Percentiles rank a stretch among this genome's conserved stretches.
Evolutionary conservation across 2,888 invertebrate species (phyloP).

Genomic region (Parascotia fuliginaria): DNA sequence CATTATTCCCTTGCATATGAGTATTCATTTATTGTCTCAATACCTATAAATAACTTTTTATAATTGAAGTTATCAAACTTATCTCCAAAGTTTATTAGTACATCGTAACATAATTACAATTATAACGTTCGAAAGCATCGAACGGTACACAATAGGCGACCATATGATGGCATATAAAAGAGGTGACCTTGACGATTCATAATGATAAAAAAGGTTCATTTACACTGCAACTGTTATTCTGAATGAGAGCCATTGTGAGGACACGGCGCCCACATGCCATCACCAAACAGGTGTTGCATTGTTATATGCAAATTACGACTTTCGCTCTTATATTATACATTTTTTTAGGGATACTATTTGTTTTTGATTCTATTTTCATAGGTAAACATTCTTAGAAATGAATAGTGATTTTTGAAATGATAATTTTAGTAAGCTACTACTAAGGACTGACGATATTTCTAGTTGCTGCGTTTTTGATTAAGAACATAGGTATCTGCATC

Average conservation of each 20-base stretch:
- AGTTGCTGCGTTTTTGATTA: no score
- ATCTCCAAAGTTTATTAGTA: conserved; percentile 3
- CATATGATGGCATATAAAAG: conserved; percentile 71
- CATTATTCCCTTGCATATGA: no score
- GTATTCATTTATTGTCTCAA: no score
- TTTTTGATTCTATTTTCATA: conserved; percentile 26
- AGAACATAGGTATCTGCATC: no score
- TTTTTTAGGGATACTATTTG: conserved; percentile 60
- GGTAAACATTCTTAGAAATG: conserved; percentile 30
- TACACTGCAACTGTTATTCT: conserved; percentile 80
- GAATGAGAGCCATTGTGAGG: conserved; percentile 73
- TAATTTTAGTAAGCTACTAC: no score
- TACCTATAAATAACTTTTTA: no score
- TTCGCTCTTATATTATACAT: conserved; percentile 74
- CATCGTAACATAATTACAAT: conserved; percentile 33
- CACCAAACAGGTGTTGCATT: conserved; percentile 81
- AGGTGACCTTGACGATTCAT: conserved; percentile 77
- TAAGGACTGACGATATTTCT: not conserved
- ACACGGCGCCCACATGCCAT: conserved; percentile 75
- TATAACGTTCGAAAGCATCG: conserved; percentile 26
- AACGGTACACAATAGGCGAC: conserved; percentile 42
- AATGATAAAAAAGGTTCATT: conserved; percentile 84
- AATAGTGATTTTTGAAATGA: conserved; percentile 20
- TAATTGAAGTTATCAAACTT: no score
- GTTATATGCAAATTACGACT: conserved; percentile 84